Percentiles rank a stretch among this genome's conserved stretches.
phyloP scores from a whole-genome alignment of 2,888 invertebrate genomes.

The Parascotia fuliginaria region DNA sequence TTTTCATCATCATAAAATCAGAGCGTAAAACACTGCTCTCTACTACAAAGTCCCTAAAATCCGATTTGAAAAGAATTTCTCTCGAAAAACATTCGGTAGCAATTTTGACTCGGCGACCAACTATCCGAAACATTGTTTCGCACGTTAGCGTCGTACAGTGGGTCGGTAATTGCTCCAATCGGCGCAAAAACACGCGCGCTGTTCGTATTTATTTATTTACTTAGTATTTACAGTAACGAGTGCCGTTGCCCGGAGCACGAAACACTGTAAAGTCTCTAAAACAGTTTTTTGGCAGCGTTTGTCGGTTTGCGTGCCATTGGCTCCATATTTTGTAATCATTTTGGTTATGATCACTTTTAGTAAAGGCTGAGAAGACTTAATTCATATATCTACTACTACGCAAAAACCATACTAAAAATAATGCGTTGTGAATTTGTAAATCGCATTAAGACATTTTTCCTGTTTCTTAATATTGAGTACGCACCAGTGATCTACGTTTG shows the following conservation, averaged over 20 bases:
- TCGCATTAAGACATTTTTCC: no score
- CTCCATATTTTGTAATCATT: constrained; percentile 39
- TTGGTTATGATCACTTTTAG: constrained; percentile 25
- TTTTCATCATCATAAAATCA: no score
- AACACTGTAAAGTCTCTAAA: constrained; percentile 34
- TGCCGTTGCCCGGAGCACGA: constrained; percentile 37
- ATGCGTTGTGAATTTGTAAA: no score
- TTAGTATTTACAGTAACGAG: constrained; percentile 78
- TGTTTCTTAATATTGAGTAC: no score
- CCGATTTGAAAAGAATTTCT: no score
- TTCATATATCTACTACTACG: no score
- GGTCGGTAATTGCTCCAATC: constrained; percentile 79
- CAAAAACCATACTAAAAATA: no score
- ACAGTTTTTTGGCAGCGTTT: constrained; percentile 39
- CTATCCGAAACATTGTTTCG: constrained; percentile 54
- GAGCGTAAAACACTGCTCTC: no score
- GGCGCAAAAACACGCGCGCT: constrained; percentile 69
- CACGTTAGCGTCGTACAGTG: constrained; percentile 40
- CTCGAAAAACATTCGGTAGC: constrained; percentile 32
- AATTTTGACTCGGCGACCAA: constrained; percentile 49
- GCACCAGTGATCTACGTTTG: no score
- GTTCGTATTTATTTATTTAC: constrained; percentile 83
- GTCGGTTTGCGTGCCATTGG: constrained; percentile 26
- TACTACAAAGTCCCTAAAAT: no score
- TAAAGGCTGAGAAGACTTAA: neutral